Conservation (phyloP, 1,140 invertebrate species). For the Theocolax elegans region DNA sequence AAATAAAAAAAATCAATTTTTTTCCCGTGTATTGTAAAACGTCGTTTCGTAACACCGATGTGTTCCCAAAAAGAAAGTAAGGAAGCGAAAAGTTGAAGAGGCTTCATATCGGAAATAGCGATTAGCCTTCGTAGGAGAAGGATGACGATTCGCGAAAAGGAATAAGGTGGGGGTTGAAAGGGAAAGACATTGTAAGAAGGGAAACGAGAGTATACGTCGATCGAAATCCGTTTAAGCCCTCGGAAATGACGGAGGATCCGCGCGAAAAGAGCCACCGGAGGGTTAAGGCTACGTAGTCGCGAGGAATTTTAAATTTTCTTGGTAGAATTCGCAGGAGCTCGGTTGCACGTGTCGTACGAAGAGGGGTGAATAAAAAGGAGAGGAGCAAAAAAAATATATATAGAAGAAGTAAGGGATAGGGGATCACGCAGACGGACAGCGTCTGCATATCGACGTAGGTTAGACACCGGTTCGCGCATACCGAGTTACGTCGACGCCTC, state of each 20-base stretch:
- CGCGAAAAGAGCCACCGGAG: slow-evolving; percentile 35
- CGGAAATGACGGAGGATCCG: slow-evolving; percentile 10
- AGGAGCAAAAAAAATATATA: not conserved
- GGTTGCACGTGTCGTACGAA: not conserved
- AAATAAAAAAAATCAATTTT: no score
- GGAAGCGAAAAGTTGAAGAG: no score
- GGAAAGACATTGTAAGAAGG: no score
- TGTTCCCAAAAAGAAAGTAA: no score
- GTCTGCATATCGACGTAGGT: slow-evolving; percentile 57
- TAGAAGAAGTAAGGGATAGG: not conserved
- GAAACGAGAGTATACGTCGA: slow-evolving; percentile 29
- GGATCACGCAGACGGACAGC: slow-evolving; percentile 43
- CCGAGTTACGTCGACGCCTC: slow-evolving; percentile 43
- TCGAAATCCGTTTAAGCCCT: slow-evolving; percentile 52
- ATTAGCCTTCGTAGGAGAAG: not conserved
- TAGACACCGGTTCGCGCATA: slow-evolving; percentile 60
- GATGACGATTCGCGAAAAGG: slow-evolving; percentile 1
- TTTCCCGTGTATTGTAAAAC: no score
- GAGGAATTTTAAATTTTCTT: slow-evolving; percentile 60
- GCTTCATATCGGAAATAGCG: no score
- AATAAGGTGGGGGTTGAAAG: no score
- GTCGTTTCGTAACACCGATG: no score
- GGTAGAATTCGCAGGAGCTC: not conserved
- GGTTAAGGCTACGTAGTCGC: slow-evolving; percentile 49
- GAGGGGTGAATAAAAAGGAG: slow-evolving; percentile 7